Evolutionary conservation across 2,888 invertebrate species (phyloP).

Genomic region (Cosmopolites sordidus): DNA sequence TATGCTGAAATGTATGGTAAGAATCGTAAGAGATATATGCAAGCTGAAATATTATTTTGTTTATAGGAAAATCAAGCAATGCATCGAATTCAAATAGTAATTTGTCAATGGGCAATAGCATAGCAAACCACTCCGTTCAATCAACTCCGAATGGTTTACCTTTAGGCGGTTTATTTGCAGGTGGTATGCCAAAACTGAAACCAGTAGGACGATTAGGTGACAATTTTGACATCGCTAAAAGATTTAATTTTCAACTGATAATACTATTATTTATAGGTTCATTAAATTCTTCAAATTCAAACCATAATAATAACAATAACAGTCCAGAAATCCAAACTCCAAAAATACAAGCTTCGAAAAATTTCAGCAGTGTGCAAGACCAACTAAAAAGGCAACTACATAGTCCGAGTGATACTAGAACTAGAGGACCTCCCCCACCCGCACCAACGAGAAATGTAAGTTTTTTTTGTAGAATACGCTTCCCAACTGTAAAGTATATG

Average conservation of each 20-base stretch:
- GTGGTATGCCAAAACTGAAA: slow-evolving; percentile 77
- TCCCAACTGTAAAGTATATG: slow-evolving; percentile 2
- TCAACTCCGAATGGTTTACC: slow-evolving; percentile 42
- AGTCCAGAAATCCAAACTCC: slow-evolving; percentile 16
- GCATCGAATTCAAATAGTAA: slow-evolving; percentile 35
- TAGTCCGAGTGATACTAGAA: slow-evolving; percentile 46
- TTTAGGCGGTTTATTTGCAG: slow-evolving; percentile 73
- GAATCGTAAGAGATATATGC: too few relatives aligned
- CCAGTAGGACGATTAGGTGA: slow-evolving; percentile 56
- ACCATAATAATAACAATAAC: slow-evolving; percentile 25
- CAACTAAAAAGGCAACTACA: slow-evolving; percentile 47
- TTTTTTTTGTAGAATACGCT: slow-evolving; percentile 4
- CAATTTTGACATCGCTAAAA: background rate
- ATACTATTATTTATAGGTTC: slow-evolving; percentile 14
- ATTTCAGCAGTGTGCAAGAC: slow-evolving; percentile 41
- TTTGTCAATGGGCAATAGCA: slow-evolving; percentile 27
- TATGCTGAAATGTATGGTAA: too few relatives aligned
- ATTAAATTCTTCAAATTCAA: slow-evolving; percentile 13
- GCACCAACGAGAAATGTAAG: slow-evolving; percentile 57
- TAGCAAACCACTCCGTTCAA: slow-evolving; percentile 25
- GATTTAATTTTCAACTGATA: background rate
- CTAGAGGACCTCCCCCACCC: slow-evolving; percentile 76
- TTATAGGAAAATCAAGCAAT: slow-evolving; percentile 57
- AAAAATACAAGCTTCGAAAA: slow-evolving; percentile 33
- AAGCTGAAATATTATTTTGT: slow-evolving; percentile 1